These are phyloP conservation scores for Crenichthys baileyi DNA, from an alignment of 2,797 vertebrate genomes.

Conservation along the genomic window DNA sequence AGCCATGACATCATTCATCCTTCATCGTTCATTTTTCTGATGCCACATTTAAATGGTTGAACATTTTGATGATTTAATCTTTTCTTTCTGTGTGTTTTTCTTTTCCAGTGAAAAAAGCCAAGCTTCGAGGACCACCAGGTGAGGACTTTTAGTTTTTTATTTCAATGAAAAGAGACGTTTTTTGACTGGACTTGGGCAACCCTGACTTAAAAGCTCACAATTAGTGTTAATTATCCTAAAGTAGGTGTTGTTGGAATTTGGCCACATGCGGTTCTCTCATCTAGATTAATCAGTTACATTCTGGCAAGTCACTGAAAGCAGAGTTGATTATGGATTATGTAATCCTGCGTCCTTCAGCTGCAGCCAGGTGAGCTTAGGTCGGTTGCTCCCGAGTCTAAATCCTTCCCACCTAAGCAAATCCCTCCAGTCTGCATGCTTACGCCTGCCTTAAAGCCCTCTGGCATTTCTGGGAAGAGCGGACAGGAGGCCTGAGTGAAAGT, in stretches of 20 bases:
- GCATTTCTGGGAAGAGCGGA: slow-evolving; percentile 36
- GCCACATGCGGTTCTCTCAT: slow-evolving; percentile 20
- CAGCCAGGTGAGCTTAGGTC: slow-evolving; percentile 71
- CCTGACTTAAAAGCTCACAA: neutral
- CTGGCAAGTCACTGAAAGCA: slow-evolving; percentile 32
- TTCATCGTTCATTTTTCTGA: too few relatives aligned
- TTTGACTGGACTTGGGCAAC: neutral
- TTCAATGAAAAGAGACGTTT: neutral
- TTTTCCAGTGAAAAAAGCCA: slow-evolving; percentile 85
- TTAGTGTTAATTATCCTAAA: slow-evolving; percentile 1
- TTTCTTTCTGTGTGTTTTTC: slow-evolving; percentile 20
- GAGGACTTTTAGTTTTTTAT: slow-evolving; percentile 36
- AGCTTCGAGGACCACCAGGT: slow-evolving; percentile 80
- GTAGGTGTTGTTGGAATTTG: slow-evolving; percentile 11
- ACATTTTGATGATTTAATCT: neutral
- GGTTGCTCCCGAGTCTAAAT: slow-evolving; percentile 68
- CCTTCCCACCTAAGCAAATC: slow-evolving; percentile 68
- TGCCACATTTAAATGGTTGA: too few relatives aligned
- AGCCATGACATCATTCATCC: too few relatives aligned
- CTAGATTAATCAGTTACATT: slow-evolving; percentile 41
- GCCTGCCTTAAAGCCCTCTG: slow-evolving; percentile 56
- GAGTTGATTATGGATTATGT: slow-evolving; percentile 44
- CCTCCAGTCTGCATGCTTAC: slow-evolving; percentile 55
- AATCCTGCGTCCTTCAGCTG: slow-evolving; percentile 46
- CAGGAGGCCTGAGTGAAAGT: slow-evolving; percentile 13